Conservation (phyloP, 2,888 invertebrate genomes). For the Caenorhabditis uteleia region DNA sequence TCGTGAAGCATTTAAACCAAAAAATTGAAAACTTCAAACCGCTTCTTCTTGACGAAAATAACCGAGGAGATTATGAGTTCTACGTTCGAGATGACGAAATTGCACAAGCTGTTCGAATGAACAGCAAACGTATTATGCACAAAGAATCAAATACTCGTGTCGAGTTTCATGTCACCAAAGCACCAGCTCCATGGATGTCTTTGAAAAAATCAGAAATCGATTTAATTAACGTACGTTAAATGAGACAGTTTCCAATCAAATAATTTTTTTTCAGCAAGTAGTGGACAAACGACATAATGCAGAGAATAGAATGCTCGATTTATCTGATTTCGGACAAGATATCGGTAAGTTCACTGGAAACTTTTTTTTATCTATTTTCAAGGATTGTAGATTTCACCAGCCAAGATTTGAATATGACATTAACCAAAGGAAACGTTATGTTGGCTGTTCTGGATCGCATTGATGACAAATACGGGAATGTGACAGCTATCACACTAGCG, state of each 20-base stretch:
- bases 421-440: slow-evolving; percentile 63
- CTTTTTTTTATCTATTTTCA: no score
- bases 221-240: slow-evolving; percentile 31
- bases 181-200: slow-evolving; percentile 43
- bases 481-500: slow-evolving; percentile 56
- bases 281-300: slow-evolving; percentile 54
- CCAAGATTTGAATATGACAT: slow-evolving; percentile 42
- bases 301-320: slow-evolving; percentile 54
- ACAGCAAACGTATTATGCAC: slow-evolving; percentile 54
- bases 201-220: slow-evolving; percentile 38
- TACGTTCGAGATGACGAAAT: slow-evolving; percentile 45
- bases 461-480: slow-evolving; percentile 53
- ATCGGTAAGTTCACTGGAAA: no score
- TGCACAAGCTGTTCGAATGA: slow-evolving; percentile 49
- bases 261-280: slow-evolving; percentile 48
- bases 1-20: slow-evolving; percentile 42
- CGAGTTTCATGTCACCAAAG: slow-evolving; percentile 31
- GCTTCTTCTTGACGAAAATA: slow-evolving; percentile 22
- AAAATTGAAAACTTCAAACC: slow-evolving; percentile 50
- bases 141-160: slow-evolving; percentile 39
- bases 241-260: background rate
- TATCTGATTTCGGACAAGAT: slow-evolving; percentile 57
- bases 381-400: slow-evolving; percentile 41
- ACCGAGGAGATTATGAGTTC: slow-evolving; percentile 48
- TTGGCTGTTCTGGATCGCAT: slow-evolving; percentile 59